A percentile compares a stretch with the other conserved stretches of the same genome.
These are phyloP conservation scores for Alosa sapidissima DNA, from an alignment of 2,797 vertebrate species.

Conservation along the genomic window DNA sequence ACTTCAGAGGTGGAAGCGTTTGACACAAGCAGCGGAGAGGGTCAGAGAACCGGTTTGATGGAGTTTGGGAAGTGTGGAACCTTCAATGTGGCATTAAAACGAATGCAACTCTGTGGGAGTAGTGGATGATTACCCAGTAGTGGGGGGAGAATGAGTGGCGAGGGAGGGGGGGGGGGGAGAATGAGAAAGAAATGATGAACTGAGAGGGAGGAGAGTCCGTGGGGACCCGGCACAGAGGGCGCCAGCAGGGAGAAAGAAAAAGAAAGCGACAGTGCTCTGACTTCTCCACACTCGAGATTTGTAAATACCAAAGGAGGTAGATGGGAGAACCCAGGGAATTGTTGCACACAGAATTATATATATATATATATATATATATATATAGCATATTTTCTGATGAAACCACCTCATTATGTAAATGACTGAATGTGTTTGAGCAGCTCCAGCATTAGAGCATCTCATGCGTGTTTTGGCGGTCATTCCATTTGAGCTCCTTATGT, in stretches of 20 bases:
- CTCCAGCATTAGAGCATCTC: not conserved
- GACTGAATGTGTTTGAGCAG: slow-evolving; percentile 14
- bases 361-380: not conserved
- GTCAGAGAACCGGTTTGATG: not conserved
- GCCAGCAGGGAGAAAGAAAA: not conserved
- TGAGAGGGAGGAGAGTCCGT: slow-evolving; percentile 22
- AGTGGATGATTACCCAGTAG: not conserved
- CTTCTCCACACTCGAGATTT: not conserved
- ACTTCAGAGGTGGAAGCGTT: not conserved
- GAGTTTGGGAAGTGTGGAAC: not conserved
- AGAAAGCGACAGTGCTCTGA: slow-evolving; percentile 8
- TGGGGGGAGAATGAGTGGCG: not conserved
- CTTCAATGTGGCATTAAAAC: not conserved
- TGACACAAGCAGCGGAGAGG: not conserved
- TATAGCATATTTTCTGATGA: not conserved
- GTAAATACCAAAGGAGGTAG: not conserved
- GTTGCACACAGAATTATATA: not conserved
- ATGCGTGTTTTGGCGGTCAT: not conserved
- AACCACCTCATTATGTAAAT: slow-evolving; percentile 13
- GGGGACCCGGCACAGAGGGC: not conserved
- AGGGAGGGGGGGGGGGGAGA: no score
- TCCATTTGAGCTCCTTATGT: not conserved
- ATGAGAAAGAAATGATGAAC: not conserved
- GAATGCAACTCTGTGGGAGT: not conserved
- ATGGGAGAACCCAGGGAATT: not conserved